Evolutionary conservation across 2,113 vertebrate species (phyloP).

Genomic region (Mus musculus): DNA sequence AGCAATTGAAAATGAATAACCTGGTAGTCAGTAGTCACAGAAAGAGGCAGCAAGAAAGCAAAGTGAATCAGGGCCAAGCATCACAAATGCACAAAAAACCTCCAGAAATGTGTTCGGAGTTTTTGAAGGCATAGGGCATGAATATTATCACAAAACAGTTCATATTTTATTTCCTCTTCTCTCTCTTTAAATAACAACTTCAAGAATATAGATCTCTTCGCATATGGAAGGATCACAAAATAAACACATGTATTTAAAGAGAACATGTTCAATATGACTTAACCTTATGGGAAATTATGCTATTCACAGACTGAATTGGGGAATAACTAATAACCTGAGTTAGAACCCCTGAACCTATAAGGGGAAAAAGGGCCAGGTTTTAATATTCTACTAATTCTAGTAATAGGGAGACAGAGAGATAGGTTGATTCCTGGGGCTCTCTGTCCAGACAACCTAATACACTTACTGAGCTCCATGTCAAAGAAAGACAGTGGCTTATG

Average conservation of each 20-base stretch:
- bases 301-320: not conserved
- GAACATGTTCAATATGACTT: not conserved
- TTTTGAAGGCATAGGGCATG: not conserved
- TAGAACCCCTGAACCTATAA: not conserved
- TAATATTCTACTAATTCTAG: not conserved
- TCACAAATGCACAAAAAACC: not conserved
- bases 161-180: not conserved
- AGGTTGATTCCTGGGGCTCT: no score
- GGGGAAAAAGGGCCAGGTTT: not conserved
- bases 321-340: not conserved
- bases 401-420: not conserved
- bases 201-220: not conserved
- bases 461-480: not conserved
- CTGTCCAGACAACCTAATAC: not conserved
- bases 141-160: not conserved
- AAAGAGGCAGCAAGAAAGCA: not conserved
- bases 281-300: not conserved
- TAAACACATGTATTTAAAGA: not conserved
- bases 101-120: not conserved
- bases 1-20: not conserved
- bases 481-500: not conserved
- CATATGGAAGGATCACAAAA: not conserved
- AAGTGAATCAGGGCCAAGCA: fast-evolving
- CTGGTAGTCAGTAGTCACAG: not conserved
- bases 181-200: not conserved